phyloP scores from a whole-genome alignment of 2,113 vertebrate genomes.

The Silurus meridionalis region DNA sequence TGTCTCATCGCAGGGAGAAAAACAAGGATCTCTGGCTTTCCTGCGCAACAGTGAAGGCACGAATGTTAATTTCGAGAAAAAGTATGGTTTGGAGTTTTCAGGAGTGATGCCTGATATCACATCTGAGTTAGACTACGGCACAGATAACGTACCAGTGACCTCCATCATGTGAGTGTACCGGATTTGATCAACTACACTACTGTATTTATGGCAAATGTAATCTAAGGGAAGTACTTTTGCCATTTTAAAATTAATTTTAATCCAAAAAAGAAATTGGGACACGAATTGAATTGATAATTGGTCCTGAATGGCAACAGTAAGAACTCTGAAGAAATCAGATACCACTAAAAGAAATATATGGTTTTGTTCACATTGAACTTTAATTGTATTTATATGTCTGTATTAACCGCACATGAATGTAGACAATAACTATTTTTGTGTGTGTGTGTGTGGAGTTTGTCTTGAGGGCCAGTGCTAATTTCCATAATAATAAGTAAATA shows the following conservation, averaged over 20 bases:
- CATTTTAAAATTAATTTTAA: too few relatives aligned
- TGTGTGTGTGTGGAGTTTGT: neutral
- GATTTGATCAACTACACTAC: neutral
- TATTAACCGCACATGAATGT: neutral
- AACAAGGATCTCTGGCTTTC: constrained; percentile 89
- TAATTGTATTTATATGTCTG: neutral
- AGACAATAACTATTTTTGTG: neutral
- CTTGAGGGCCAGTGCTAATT: neutral
- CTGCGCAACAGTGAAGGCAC: constrained; percentile 81
- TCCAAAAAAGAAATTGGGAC: neutral
- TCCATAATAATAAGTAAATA: too few relatives aligned
- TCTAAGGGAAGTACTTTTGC: neutral
- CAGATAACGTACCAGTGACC: constrained; percentile 17
- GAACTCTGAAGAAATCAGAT: neutral
- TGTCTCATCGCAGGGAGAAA: constrained; percentile 80
- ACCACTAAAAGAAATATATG: neutral
- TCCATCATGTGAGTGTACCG: constrained; percentile 54
- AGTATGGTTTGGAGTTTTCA: constrained; percentile 75
- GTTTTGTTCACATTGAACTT: neutral
- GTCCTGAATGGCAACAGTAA: neutral
- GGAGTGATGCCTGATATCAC: constrained; percentile 81
- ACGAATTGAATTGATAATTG: neutral
- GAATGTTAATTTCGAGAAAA: constrained; percentile 85
- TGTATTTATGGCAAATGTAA: neutral
- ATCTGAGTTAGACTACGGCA: constrained; percentile 47